These are phyloP conservation scores for Liposcelis brunnea DNA, from an alignment of 2,888 invertebrate species.

Conservation along the genomic window DNA sequence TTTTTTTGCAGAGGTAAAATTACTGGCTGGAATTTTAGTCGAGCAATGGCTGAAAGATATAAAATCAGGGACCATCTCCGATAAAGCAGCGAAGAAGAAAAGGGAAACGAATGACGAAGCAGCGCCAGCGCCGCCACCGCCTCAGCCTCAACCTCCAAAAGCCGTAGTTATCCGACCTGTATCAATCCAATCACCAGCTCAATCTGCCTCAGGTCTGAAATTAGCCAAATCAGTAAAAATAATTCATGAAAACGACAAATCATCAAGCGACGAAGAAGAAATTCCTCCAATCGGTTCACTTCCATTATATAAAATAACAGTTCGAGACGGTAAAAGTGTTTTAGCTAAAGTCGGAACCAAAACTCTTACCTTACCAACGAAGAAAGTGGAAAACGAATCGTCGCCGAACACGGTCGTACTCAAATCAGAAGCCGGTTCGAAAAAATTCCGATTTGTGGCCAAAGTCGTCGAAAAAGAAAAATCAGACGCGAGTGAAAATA, in stretches of 20 bases:
- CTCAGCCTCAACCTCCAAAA: background rate
- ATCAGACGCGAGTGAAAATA: constrained; percentile 8
- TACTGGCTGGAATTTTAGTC: constrained; percentile 62
- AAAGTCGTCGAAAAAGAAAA: constrained; percentile 13
- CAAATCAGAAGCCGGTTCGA: too few species aligned
- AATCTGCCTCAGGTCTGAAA: too few species aligned
- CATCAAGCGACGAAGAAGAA: constrained; percentile 10
- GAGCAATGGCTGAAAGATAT: constrained; percentile 83
- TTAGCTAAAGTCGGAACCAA: constrained; percentile 36
- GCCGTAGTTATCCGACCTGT: too few species aligned
- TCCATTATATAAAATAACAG: constrained; percentile 41
- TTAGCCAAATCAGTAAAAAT: too few species aligned
- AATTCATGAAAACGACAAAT: constrained; percentile 8
- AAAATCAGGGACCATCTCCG: constrained; percentile 44
- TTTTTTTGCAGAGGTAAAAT: constrained; percentile 48
- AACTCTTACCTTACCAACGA: constrained; percentile 14
- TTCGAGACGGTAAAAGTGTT: constrained; percentile 55
- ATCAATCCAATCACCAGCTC: too few species aligned
- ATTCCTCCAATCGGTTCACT: constrained; percentile 13
- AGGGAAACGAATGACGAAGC: background rate
- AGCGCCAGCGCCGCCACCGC: background rate
- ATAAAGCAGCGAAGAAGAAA: constrained; percentile 19
- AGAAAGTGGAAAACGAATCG: constrained; percentile 6
- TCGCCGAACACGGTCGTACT: background rate
- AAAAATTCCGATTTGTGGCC: too few species aligned